Percentiles rank a stretch among this genome's conserved stretches.
phyloP scores from a whole-genome alignment of 2,797 vertebrate genomes.

The Acrocephalus scirpaceus region DNA sequence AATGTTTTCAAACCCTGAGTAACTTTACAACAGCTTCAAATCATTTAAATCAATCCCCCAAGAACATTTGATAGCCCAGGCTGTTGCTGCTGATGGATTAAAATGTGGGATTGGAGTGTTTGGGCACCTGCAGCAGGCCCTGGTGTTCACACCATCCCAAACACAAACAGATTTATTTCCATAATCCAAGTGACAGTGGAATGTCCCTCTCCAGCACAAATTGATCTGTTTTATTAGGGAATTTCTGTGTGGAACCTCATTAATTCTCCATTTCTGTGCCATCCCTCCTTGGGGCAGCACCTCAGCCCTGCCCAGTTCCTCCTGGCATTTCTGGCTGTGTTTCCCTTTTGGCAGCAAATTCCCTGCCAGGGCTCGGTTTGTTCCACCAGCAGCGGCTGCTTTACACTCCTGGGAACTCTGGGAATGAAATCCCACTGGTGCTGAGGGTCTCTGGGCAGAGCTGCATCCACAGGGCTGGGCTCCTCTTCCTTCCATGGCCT shows the following conservation, averaged over 20 bases:
- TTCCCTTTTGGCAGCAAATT: not conserved
- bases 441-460: not conserved
- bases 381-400: not conserved
- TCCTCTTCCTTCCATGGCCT: not conserved
- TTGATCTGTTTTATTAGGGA: not conserved
- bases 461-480: rapidly evolving
- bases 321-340: not conserved
- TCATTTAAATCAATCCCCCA: not conserved
- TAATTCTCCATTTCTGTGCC: not conserved
- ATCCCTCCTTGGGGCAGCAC: not conserved
- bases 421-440: not conserved
- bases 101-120: rapidly evolving
- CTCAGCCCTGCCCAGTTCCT: not conserved
- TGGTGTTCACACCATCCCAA: not conserved
- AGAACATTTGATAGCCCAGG: not conserved
- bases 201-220: not conserved
- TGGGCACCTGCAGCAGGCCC: not conserved
- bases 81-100: not conserved
- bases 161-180: not conserved
- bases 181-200: not conserved
- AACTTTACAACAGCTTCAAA: not conserved
- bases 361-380: not conserved
- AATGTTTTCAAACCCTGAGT: not conserved
- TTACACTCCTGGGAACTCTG: not conserved
- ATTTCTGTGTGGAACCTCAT: not conserved